phyloP scores from a whole-genome alignment of 1,140 invertebrate species.

The Ceratosolen fusciceps region DNA sequence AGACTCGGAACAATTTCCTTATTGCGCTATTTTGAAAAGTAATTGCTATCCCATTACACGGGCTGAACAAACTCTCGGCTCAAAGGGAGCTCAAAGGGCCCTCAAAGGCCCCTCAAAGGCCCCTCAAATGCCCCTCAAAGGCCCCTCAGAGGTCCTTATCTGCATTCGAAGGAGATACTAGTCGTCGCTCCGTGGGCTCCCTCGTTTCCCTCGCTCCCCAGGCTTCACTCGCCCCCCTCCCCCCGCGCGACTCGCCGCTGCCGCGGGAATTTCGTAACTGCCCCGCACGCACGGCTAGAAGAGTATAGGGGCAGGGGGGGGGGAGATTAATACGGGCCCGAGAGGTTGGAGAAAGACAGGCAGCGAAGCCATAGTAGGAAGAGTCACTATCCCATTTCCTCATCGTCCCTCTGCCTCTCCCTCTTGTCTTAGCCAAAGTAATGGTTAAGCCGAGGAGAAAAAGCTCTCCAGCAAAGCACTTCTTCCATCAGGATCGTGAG shows the following conservation, averaged over 20 bases:
- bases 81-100: conserved; percentile 33
- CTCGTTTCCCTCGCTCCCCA: conserved; percentile 46
- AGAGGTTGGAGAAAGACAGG: neutral
- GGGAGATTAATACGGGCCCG: neutral
- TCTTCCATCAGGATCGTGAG: conserved; percentile 42
- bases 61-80: conserved; percentile 46
- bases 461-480: conserved; percentile 39
- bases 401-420: conserved; percentile 44
- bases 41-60: conserved; percentile 45
- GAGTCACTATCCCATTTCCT: conserved; percentile 49
- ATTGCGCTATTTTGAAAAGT: conserved; percentile 49
- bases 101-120: conserved; percentile 35
- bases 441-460: conserved; percentile 39
- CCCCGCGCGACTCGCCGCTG: conserved; percentile 37
- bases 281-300: neutral
- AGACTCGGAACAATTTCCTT: conserved; percentile 46
- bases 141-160: conserved; percentile 45
- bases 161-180: conserved; percentile 50
- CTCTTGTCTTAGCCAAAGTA: conserved; percentile 42
- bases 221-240: conserved; percentile 36
- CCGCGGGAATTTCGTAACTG: conserved; percentile 45
- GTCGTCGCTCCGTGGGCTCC: conserved; percentile 47
- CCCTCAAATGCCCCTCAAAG: conserved; percentile 35
- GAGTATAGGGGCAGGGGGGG: neutral
- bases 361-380: neutral